Conservation (phyloP, 1,140 invertebrate species). For the Condylostylus longicornis region DNA sequence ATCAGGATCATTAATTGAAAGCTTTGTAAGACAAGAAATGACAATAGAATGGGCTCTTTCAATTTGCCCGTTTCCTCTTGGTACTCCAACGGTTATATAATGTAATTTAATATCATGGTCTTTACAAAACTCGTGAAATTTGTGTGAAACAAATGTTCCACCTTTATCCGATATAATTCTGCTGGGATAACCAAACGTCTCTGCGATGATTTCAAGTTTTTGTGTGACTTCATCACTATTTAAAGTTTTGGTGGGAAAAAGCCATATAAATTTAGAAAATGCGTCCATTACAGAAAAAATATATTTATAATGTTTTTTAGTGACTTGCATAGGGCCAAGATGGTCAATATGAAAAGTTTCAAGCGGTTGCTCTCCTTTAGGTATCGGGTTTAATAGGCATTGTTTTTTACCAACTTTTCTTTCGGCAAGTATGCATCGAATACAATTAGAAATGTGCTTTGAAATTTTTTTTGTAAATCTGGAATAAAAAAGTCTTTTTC, state of each 20-base stretch:
- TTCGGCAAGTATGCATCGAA: conserved; percentile 18
- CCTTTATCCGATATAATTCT: conserved; percentile 24
- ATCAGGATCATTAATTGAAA: conserved; percentile 8
- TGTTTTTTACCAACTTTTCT: conserved; percentile 28
- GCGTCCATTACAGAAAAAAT: conserved; percentile 4
- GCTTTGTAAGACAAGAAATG: conserved; percentile 13
- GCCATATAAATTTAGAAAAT: conserved; percentile 18
- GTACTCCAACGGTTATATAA: conserved; percentile 7
- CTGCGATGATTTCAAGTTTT: conserved; percentile 15
- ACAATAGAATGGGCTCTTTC: conserved; percentile 15
- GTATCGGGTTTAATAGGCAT: conserved; percentile 20
- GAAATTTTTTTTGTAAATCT: conserved; percentile 20
- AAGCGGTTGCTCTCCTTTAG: conserved; percentile 17
- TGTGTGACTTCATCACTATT: conserved; percentile 13
- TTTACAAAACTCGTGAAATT: conserved; percentile 9
- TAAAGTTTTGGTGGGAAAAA: conserved; percentile 15
- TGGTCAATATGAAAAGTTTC: conserved; percentile 10
- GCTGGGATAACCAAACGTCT: conserved; percentile 22
- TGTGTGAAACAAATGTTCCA: conserved; percentile 8
- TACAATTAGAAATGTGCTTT: conserved; percentile 19
- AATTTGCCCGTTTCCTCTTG: conserved; percentile 12
- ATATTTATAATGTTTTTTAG: conserved; percentile 1
- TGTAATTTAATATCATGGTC: conserved; percentile 9
- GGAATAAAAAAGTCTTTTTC: conserved; percentile 27
- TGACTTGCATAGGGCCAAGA: conserved; percentile 19